A percentile compares a stretch with the other conserved stretches of the same genome.
Conservation (phyloP, 2,113 vertebrate species). For the Sardina pilchardus region DNA sequence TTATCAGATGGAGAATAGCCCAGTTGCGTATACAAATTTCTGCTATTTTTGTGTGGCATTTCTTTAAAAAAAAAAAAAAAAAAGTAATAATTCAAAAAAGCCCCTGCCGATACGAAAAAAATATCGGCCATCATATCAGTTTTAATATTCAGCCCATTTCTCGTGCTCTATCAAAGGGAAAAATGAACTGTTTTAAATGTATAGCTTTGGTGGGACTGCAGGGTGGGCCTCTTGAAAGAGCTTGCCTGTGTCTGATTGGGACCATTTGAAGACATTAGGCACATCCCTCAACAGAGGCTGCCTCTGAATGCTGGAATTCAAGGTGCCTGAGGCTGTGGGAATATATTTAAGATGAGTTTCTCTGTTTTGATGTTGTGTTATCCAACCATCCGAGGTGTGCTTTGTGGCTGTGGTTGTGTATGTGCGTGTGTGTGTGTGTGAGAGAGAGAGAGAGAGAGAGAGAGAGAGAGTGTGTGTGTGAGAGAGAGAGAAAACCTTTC, state of each 20-base stretch:
- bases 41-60: background rate
- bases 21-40: background rate
- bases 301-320: conserved; percentile 35
- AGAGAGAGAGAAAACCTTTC: background rate
- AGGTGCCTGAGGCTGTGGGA: conserved; percentile 31
- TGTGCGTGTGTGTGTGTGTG: conserved; percentile 26
- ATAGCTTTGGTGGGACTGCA: conserved; percentile 48
- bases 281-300: conserved; percentile 34
- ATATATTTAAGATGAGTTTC: conserved; percentile 35
- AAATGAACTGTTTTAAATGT: conserved; percentile 57
- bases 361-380: background rate
- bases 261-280: conserved; percentile 45
- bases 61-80: background rate
- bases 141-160: conserved; percentile 45
- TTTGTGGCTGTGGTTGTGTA: background rate
- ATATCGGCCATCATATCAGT: conserved; percentile 32
- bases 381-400: background rate
- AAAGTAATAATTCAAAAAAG: background rate
- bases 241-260: conserved; percentile 43
- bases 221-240: conserved; percentile 36
- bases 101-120: background rate
- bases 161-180: conserved; percentile 35
- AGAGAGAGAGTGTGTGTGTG: conserved; percentile 28
- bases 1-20: background rate
- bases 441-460: background rate